Percentiles rank a stretch among this genome's conserved stretches.
These are phyloP conservation scores for Telmatochromis bifrenatus DNA, from an alignment of 2,113 vertebrate species.

Conservation along the genomic window DNA sequence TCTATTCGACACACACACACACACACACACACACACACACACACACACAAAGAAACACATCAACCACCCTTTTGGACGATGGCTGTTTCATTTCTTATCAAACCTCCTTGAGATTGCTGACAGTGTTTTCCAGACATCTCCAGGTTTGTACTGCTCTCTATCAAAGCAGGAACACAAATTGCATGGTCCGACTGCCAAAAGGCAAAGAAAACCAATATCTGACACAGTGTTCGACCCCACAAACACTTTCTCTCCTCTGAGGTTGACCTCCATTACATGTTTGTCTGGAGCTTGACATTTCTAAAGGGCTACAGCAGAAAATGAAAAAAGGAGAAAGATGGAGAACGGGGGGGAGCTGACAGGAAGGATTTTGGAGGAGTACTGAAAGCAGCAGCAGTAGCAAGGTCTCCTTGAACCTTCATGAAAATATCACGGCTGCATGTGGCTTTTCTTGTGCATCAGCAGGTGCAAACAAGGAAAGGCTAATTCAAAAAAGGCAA, in stretches of 20 bases:
- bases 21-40: neutral
- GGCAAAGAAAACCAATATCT: neutral
- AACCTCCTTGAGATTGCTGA: neutral
- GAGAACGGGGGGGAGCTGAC: neutral
- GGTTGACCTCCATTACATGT: constrained; percentile 56
- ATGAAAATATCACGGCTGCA: neutral
- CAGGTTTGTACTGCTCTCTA: neutral
- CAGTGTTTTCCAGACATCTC: neutral
- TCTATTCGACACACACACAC: neutral
- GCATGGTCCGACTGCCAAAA: neutral
- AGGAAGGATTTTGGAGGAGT: neutral
- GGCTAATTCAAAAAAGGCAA: neutral
- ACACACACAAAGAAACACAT: neutral
- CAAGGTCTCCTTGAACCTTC: constrained; percentile 21
- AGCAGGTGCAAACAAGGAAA: neutral
- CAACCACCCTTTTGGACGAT: neutral
- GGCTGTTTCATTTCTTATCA: neutral
- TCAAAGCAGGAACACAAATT: constrained; percentile 13
- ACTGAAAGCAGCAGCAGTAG: neutral
- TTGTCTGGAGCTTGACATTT: constrained; percentile 59
- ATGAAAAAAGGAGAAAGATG: constrained; percentile 34
- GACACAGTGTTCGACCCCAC: neutral
- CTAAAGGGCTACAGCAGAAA: constrained; percentile 1
- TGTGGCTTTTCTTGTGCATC: neutral
- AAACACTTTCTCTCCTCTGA: neutral